phyloP scores from a whole-genome alignment of 1,140 invertebrate genomes.

The Leptopilina boulardi region DNA sequence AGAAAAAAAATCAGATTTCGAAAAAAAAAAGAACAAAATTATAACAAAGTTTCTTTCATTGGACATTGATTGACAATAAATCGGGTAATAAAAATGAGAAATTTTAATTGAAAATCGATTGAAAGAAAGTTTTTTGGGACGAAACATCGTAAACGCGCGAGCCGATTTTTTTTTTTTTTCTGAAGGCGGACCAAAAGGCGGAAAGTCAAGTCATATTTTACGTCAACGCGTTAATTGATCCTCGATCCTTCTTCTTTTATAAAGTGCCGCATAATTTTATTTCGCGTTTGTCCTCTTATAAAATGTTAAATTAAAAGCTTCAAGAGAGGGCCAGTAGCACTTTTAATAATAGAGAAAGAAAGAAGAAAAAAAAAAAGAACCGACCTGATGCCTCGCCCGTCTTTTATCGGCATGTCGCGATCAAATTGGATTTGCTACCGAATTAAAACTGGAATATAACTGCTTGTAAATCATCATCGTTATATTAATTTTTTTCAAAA shows the following conservation, averaged over 20 bases:
- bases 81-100: conserved; percentile 26
- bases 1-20: not conserved
- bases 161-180: not conserved
- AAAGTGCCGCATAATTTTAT: conserved; percentile 31
- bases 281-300: conserved; percentile 19
- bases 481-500: conserved; percentile 43
- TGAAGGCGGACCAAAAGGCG: conserved; percentile 28
- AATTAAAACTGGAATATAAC: conserved; percentile 54
- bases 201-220: conserved; percentile 30
- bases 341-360: conserved; percentile 1
- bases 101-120: conserved; percentile 32
- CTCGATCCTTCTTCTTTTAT: conserved; percentile 28
- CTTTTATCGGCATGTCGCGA: conserved; percentile 39
- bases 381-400: not conserved
- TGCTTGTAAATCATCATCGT: conserved; percentile 52
- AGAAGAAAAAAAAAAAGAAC: not conserved
- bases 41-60: conserved; percentile 28
- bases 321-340: not conserved
- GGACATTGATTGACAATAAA: conserved; percentile 31
- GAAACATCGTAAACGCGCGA: conserved; percentile 12
- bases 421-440: conserved; percentile 55
- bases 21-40: not conserved
- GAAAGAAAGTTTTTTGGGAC: conserved; percentile 7
- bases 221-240: conserved; percentile 31
- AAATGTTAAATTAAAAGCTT: conserved; percentile 13